phyloP scores from a whole-genome alignment of 92 coral and sea anemone species.

The Porites cylindrica region DNA sequence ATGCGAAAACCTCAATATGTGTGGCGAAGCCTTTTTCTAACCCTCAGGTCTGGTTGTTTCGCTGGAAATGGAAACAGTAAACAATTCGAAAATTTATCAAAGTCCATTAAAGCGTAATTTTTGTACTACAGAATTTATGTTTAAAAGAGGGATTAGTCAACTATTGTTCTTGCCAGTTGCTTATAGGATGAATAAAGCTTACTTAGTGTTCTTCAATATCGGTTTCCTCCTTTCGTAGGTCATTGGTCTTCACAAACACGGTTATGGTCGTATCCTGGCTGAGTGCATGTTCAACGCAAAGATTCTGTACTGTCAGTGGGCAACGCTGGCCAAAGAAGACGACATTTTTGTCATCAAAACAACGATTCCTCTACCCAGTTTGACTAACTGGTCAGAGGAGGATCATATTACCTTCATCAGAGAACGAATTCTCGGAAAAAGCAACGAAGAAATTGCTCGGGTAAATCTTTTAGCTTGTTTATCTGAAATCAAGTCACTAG shows the following conservation, averaged over 20 bases:
- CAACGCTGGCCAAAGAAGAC: constrained; percentile 50
- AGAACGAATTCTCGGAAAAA: constrained; percentile 67
- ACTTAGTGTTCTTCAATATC: too few species aligned
- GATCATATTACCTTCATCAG: constrained; percentile 67
- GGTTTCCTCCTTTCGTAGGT: constrained; percentile 31
- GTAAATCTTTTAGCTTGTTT: constrained; percentile 20
- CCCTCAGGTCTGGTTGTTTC: too few species aligned
- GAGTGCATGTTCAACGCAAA: constrained; percentile 76
- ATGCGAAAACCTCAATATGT: too few species aligned
- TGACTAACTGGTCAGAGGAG: constrained; percentile 41
- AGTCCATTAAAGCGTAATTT: too few species aligned
- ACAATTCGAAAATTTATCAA: too few species aligned
- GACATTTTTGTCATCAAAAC: constrained; percentile 61
- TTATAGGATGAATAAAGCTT: too few species aligned
- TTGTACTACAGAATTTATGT: too few species aligned
- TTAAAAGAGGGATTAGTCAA: too few species aligned
- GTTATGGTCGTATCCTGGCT: constrained; percentile 81
- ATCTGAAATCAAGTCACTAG: too few species aligned
- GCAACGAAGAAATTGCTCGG: constrained; percentile 66
- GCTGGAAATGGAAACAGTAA: too few species aligned
- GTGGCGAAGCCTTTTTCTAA: too few species aligned
- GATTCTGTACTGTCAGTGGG: constrained; percentile 79
- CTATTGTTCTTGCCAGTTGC: too few species aligned
- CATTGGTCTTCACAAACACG: constrained; percentile 79
- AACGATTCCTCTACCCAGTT: constrained; percentile 54